A percentile compares a stretch with the other conserved stretches of the same genome.
These are phyloP conservation scores for Brotogeris chrysoptera DNA, from an alignment of 2,797 vertebrate species.

Conservation along the genomic window DNA sequence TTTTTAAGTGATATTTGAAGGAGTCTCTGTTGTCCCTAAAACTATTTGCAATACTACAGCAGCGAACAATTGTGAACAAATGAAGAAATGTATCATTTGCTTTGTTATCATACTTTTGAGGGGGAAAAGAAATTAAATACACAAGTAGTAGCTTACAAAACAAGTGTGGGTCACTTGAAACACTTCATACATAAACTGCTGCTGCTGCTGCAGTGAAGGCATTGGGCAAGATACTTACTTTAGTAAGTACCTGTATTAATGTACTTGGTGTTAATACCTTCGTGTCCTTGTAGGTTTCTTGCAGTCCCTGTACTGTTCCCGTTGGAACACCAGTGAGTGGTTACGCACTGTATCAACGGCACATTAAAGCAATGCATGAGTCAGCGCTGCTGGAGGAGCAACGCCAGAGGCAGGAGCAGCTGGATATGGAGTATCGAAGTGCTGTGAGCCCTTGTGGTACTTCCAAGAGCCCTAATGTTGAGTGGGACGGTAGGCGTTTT, in stretches of 20 bases:
- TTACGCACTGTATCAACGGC: slow-evolving; percentile 90
- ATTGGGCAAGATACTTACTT: background rate
- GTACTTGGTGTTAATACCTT: background rate
- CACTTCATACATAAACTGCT: rapidly evolving
- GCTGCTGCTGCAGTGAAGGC: background rate
- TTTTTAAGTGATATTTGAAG: background rate
- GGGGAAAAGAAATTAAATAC: background rate
- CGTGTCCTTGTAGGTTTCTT: slow-evolving; percentile 67
- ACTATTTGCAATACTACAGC: background rate
- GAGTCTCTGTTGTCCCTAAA: background rate
- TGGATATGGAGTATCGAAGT: slow-evolving; percentile 84
- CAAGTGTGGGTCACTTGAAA: background rate
- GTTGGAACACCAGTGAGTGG: slow-evolving; percentile 85
- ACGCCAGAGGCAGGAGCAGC: slow-evolving; percentile 90
- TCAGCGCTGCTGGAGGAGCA: slow-evolving; percentile 91
- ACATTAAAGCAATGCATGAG: slow-evolving; percentile 94
- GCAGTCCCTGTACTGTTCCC: slow-evolving; percentile 74
- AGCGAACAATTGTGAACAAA: background rate
- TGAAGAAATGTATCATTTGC: background rate
- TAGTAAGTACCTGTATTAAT: background rate
- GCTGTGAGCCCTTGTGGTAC: slow-evolving; percentile 77
- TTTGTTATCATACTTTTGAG: background rate
- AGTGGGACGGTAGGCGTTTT: slow-evolving; percentile 87
- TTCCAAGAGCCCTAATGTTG: slow-evolving; percentile 87
- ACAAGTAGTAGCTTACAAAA: background rate